phyloP scores from a whole-genome alignment of 2,888 invertebrate genomes.

The Pheosia gnoma region DNA sequence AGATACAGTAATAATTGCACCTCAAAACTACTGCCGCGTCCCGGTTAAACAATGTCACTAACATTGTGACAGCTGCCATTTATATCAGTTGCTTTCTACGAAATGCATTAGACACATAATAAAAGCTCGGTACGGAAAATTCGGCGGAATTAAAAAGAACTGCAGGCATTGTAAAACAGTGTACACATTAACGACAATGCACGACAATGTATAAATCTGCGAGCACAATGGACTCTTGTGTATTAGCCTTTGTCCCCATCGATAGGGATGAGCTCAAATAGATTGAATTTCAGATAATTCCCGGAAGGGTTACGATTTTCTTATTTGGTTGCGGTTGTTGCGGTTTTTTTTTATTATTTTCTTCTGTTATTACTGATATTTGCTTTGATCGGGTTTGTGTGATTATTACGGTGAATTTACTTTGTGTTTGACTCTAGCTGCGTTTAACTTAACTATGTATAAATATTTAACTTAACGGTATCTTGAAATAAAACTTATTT shows the following conservation, averaged over 20 bases:
- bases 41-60: neutral
- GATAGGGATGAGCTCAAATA: conserved; percentile 77
- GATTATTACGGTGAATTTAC: conserved; percentile 30
- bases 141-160: conserved; percentile 62
- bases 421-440: neutral
- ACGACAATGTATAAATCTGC: conserved; percentile 76
- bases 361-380: conserved; percentile 42
- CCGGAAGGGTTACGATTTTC: conserved; percentile 65
- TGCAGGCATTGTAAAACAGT: conserved; percentile 65
- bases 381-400: conserved; percentile 42
- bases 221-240: conserved; percentile 70
- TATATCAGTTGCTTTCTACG: conserved; percentile 19
- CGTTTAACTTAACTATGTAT: no score
- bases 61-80: conserved; percentile 12
- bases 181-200: conserved; percentile 78
- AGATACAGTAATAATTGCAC: no score
- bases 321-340: conserved; percentile 58
- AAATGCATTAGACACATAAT: conserved; percentile 26
- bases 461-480: no score
- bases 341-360: conserved; percentile 39
- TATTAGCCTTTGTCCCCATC: conserved; percentile 76
- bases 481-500: no score
- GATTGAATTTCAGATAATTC: conserved; percentile 81
- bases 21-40: neutral
- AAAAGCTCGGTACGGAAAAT: conserved; percentile 43